Conservation (phyloP, 92 coral and sea anemone species). For the Chrysogorgia sp. region DNA sequence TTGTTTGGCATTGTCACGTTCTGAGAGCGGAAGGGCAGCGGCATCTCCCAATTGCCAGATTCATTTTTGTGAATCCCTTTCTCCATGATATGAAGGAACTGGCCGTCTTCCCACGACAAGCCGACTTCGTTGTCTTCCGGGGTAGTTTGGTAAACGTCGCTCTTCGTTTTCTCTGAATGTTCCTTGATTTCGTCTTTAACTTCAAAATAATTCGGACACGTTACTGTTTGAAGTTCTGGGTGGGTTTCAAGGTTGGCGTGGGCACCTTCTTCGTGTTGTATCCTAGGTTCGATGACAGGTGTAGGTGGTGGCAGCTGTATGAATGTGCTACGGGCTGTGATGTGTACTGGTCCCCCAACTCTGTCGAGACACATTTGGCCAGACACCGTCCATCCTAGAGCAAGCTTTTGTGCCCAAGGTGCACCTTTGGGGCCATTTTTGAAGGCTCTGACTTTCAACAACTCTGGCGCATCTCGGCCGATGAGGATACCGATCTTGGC, state of each 20-base stretch:
- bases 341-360: slow-evolving; percentile 15
- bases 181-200: slow-evolving; percentile 22
- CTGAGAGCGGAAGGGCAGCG: slow-evolving; percentile 36
- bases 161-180: not conserved
- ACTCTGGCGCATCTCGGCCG: slow-evolving; percentile 5
- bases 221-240: too few species aligned
- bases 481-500: not conserved
- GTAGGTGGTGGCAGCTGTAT: not conserved
- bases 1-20: slow-evolving; percentile 27
- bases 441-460: slow-evolving; percentile 5
- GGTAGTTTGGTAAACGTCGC: slow-evolving; percentile 33
- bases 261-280: too few species aligned
- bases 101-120: slow-evolving; percentile 29
- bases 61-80: slow-evolving; percentile 27
- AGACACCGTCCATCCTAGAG: slow-evolving; percentile 14
- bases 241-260: not conserved
- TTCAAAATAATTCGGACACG: slow-evolving; percentile 40
- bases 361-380: slow-evolving; percentile 4
- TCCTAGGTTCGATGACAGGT: too few species aligned
- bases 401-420: slow-evolving; percentile 5
- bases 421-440: slow-evolving; percentile 21
- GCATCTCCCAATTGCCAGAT: slow-evolving; percentile 53
- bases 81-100: slow-evolving; percentile 39
- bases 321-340: not conserved
- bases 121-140: slow-evolving; percentile 27